phyloP scores from a whole-genome alignment of 2,888 invertebrate species.

The Eupithecia abbreviata region DNA sequence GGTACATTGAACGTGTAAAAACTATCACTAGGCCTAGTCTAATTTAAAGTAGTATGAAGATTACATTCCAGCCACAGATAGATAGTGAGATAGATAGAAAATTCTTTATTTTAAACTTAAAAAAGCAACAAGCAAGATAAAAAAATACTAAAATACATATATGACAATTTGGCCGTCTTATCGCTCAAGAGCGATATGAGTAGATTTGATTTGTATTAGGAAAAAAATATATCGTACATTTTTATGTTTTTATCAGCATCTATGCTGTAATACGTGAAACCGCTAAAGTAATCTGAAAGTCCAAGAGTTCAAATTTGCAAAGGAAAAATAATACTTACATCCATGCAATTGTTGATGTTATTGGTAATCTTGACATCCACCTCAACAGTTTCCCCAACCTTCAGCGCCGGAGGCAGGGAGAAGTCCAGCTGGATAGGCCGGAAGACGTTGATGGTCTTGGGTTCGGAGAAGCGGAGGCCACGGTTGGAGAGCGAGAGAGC shows the following conservation, averaged over 20 bases:
- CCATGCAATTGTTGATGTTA: constrained; percentile 87
- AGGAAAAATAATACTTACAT: constrained; percentile 79
- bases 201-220: too few relatives aligned
- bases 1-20: not conserved
- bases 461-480: constrained; percentile 82
- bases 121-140: too few relatives aligned
- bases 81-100: too few relatives aligned
- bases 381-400: constrained; percentile 86
- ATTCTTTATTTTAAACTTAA: too few relatives aligned
- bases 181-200: too few relatives aligned
- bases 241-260: too few relatives aligned
- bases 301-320: not conserved
- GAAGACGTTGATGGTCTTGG: constrained; percentile 85
- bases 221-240: too few relatives aligned
- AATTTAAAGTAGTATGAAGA: not conserved
- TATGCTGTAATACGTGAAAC: too few relatives aligned
- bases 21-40: not conserved
- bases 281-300: too few relatives aligned
- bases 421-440: constrained; percentile 86
- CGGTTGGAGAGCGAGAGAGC: constrained; percentile 83
- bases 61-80: not conserved
- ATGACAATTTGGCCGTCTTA: too few relatives aligned
- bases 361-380: constrained; percentile 88
- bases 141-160: too few relatives aligned
- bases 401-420: constrained; percentile 83